These are phyloP conservation scores for Perdita meconis DNA, from an alignment of 2,888 invertebrate species.

Conservation along the genomic window DNA sequence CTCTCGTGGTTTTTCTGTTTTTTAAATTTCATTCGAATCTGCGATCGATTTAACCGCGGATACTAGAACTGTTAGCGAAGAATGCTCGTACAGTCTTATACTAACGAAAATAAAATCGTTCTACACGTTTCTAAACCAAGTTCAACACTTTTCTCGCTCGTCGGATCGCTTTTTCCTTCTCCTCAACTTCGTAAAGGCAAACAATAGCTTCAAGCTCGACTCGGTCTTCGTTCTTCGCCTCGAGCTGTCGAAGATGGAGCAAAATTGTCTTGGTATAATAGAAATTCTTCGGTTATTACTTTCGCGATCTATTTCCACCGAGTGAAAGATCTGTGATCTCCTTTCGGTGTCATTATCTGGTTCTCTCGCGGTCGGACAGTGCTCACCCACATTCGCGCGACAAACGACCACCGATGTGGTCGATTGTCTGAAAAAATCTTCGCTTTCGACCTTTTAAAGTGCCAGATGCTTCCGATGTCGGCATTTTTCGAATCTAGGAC, in stretches of 20 bases:
- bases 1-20: no score
- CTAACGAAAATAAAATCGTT: no score
- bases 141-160: no score
- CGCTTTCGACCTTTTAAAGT: background rate
- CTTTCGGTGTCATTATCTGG: conserved; percentile 1
- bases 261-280: conserved; percentile 53
- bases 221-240: background rate
- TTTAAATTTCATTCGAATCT: no score
- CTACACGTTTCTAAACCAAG: no score
- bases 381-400: background rate
- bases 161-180: background rate
- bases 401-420: conserved; percentile 21
- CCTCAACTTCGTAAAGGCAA: background rate
- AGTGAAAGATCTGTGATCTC: conserved; percentile 26
- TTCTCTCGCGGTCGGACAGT: background rate
- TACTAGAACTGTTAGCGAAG: no score
- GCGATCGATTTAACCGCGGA: no score
- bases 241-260: conserved; percentile 16
- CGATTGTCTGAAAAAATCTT: conserved; percentile 15
- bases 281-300: conserved; percentile 73
- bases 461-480: conserved; percentile 11
- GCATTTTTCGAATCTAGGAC: conserved; percentile 26
- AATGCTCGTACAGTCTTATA: no score
- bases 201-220: background rate
- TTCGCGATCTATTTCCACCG: conserved; percentile 43